Evolutionary conservation across 1,140 invertebrate species (phyloP).

Genomic region (Eueides isabella): DNA sequence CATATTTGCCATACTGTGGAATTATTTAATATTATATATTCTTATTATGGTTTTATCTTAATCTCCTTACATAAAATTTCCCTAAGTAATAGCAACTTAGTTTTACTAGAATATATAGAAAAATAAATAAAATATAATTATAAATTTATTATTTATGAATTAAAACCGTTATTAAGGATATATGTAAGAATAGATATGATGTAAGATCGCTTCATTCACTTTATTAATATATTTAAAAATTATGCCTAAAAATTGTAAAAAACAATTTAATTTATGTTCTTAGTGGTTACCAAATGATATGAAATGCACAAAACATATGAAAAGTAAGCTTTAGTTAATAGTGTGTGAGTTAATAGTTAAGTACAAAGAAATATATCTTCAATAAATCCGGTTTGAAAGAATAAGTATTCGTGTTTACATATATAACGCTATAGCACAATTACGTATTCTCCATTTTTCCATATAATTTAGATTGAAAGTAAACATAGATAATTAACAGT

Average conservation of each 20-base stretch:
- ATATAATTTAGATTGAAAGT: not conserved
- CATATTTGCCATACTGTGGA: too few relatives aligned
- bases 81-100: too few relatives aligned
- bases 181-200: not conserved
- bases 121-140: too few relatives aligned
- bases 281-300: slow-evolving; percentile 1
- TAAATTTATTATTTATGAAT: not conserved
- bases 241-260: not conserved
- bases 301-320: not conserved
- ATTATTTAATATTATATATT: too few relatives aligned
- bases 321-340: not conserved
- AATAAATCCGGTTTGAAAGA: slow-evolving; percentile 11
- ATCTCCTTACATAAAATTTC: too few relatives aligned
- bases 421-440: not conserved
- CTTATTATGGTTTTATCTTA: too few relatives aligned
- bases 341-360: not conserved
- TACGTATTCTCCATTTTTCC: not conserved
- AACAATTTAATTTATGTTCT: not conserved
- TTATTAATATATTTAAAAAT: not conserved
- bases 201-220: too few relatives aligned
- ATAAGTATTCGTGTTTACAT: not conserved
- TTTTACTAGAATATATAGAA: too few relatives aligned
- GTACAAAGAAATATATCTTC: not conserved
- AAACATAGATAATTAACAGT: not conserved
- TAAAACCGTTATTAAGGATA: not conserved